Evolutionary conservation across 1,140 invertebrate species (phyloP), one percentile per base, ranked within the genome.

Genomic region (Trichomalopsis sarcophagae): DNA sequence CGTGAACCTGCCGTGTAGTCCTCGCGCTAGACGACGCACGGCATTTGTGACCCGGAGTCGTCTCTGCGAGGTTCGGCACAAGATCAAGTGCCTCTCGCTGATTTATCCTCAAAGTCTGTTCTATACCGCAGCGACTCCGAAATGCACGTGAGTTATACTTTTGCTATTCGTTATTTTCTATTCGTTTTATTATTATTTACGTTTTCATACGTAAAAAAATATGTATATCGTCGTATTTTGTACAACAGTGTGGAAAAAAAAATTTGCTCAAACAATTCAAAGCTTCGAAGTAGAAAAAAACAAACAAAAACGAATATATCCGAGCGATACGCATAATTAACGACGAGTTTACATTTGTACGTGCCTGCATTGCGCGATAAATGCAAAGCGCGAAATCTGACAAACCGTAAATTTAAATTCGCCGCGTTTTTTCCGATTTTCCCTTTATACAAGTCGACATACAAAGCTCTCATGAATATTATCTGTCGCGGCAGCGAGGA

Each of bases 381-480:
- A 23, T 17, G 17, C 9, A 68, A 68, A 68, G 17, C 21, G 66
- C 7, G 21, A 71, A 71, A 71, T 71, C 36, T 74, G 73, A n/a
- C 36, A 74, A 50, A 13, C 7, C 75, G n/a, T 50, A 77, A 77
- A 77, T 77, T 77, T 27, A 77, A 77, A 50, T 77, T 75, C 36
- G 11, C 55, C 55, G 21, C 21, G 55, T 17, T 62, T n/a, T 62
- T 62, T 62, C 7, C 47, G 47, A 50, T 50, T 50, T 14, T 50
- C 47, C 47, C 47, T 50, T 50, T 50, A 14, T 50, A 14, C 47
- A 50, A 50, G 47, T 50, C 14, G 47, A 5, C 14, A 14, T 17
- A 50, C 81, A 9, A 21, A 71, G 14, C 66, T 69, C 66, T 69
- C 68, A 73, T 55, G 68, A 50, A 47, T 82, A 82, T 82, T 82